Conservation (phyloP, 2,797 vertebrate species). For the Falco rusticolus region DNA sequence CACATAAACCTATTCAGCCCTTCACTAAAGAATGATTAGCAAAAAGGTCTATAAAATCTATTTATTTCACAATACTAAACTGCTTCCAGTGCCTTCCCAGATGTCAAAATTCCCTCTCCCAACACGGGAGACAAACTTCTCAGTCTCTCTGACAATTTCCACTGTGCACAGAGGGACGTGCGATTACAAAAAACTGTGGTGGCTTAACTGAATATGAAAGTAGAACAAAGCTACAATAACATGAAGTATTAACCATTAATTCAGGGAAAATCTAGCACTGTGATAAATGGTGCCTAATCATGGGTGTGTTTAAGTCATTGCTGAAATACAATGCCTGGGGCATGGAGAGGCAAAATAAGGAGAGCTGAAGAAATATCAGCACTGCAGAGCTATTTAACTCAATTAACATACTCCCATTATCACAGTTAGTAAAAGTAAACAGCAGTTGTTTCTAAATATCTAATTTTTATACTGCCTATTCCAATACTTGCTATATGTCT, state of each 20-base stretch:
- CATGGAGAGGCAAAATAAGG: background rate
- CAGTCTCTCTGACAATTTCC: background rate
- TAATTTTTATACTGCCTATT: background rate
- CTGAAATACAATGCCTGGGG: background rate
- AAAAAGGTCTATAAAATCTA: background rate
- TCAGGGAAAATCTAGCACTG: background rate
- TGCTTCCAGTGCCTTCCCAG: slow-evolving; percentile 12
- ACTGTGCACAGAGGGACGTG: background rate
- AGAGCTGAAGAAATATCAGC: background rate
- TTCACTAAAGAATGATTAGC: background rate
- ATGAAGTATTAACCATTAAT: background rate
- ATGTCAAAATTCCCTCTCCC: background rate
- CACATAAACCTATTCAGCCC: background rate
- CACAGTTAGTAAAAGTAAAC: background rate
- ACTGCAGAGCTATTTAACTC: background rate
- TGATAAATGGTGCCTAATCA: background rate
- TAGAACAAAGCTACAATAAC: slow-evolving; percentile 20
- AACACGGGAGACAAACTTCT: slow-evolving; percentile 33
- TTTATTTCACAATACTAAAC: slow-evolving; percentile 19
- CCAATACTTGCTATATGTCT: background rate
- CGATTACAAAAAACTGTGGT: slow-evolving; percentile 37
- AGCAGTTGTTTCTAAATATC: background rate
- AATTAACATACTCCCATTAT: background rate
- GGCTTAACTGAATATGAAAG: background rate
- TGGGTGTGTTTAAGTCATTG: background rate